phyloP scores from a whole-genome alignment of 2,113 vertebrate genomes.

The Raja brachyura region DNA sequence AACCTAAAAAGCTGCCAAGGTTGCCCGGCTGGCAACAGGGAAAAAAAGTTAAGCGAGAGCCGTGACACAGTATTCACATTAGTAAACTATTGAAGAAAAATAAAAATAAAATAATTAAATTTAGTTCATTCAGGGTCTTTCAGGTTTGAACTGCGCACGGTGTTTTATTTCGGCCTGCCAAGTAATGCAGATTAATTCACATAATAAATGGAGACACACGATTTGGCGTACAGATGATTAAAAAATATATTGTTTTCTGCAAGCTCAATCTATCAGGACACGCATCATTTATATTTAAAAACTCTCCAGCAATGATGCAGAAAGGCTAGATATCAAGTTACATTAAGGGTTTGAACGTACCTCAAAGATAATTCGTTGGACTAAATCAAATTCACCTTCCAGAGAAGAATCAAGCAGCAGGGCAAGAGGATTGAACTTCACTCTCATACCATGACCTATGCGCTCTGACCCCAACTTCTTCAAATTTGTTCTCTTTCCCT shows the following conservation, averaged over 20 bases:
- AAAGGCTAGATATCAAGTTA: neutral
- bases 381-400: constrained; percentile 93
- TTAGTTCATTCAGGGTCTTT: neutral
- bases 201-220: neutral
- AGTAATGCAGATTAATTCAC: neutral
- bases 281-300: neutral
- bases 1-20: no score
- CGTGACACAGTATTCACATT: neutral
- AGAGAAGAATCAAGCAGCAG: constrained; percentile 91
- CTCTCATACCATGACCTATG: constrained; percentile 85
- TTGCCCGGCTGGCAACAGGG: no score
- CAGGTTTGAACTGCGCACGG: neutral
- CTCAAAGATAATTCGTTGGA: constrained; percentile 97
- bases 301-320: neutral
- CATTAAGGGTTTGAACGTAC: constrained; percentile 51
- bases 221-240: neutral
- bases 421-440: constrained; percentile 92
- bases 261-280: neutral
- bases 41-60: no score
- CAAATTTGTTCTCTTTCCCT: constrained; percentile 95
- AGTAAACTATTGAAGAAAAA: neutral
- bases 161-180: neutral
- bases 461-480: constrained; percentile 83
- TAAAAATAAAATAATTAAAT: neutral
- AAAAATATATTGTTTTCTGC: no score